Conservation (phyloP, 2,113 vertebrate species). For the Podarcis muralis region DNA sequence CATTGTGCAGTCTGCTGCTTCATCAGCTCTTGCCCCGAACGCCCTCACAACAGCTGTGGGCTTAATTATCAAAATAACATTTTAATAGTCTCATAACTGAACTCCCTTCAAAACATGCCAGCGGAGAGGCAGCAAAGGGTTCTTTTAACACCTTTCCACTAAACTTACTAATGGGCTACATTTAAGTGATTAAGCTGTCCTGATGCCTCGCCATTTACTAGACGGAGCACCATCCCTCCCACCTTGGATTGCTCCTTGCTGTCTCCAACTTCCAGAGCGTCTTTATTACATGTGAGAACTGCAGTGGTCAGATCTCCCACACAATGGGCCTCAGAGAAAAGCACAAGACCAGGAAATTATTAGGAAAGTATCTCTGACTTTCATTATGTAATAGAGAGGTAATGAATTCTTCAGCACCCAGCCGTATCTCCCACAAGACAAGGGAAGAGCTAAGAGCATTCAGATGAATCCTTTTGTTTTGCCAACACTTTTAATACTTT, state of each 20-base stretch:
- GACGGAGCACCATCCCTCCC: constrained; percentile 53
- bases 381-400: constrained; percentile 48
- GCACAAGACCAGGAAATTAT: constrained; percentile 53
- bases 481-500: constrained; percentile 68
- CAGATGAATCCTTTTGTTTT: constrained; percentile 71
- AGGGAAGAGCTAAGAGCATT: constrained; percentile 58
- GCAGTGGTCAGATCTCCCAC: constrained; percentile 62
- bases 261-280: constrained; percentile 57
- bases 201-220: constrained; percentile 57
- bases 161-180: constrained; percentile 76
- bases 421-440: constrained; percentile 53
- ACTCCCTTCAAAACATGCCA: constrained; percentile 78
- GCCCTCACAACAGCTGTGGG: constrained; percentile 83
- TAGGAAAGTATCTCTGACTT: constrained; percentile 35
- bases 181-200: constrained; percentile 72
- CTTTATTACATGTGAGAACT: constrained; percentile 46
- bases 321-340: constrained; percentile 50
- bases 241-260: constrained; percentile 46
- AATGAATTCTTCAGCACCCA: constrained; percentile 43
- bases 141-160: constrained; percentile 77
- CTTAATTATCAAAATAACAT: constrained; percentile 88
- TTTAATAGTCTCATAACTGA: constrained; percentile 86
- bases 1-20: constrained; percentile 60
- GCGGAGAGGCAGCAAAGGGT: constrained; percentile 71
- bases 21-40: constrained; percentile 68